A percentile compares a stretch with the other conserved stretches of the same genome.
Evolutionary conservation across 2,113 vertebrate species (phyloP).

Genomic region (Malurus alboscapulatus): DNA sequence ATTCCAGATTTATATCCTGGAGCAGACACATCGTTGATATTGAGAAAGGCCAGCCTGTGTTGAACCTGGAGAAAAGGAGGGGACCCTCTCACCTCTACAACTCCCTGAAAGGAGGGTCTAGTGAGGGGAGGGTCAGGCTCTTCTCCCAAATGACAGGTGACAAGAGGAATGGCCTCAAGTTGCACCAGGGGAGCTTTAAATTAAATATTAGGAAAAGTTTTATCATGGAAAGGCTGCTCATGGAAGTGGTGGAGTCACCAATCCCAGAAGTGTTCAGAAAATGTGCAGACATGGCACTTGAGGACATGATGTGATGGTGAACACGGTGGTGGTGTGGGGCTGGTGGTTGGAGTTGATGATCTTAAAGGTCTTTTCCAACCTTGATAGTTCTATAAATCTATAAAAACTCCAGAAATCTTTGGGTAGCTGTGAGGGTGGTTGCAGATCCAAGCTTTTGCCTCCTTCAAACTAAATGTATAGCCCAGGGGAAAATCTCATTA

Average conservation of each 20-base stretch:
- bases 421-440: background rate
- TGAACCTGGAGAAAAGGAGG: background rate
- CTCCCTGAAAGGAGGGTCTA: background rate
- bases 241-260: background rate
- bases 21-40: rapidly evolving
- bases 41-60: background rate
- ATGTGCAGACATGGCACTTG: background rate
- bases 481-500: background rate
- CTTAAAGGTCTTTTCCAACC: background rate
- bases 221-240: background rate
- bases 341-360: background rate
- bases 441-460: background rate
- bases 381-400: background rate
- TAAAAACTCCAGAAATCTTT: background rate
- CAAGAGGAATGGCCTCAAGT: background rate
- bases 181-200: background rate
- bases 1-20: background rate
- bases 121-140: too few species aligned
- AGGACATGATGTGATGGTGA: background rate
- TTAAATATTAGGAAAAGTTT: background rate
- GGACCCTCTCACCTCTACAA: too few species aligned
- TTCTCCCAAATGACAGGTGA: background rate
- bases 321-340: background rate
- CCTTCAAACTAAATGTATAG: background rate
- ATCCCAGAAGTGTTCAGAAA: background rate